Evolutionary conservation across 2,888 invertebrate species (phyloP), one percentile per base, ranked within the genome.

Genomic region (Zootermopsis nevadensis): DNA sequence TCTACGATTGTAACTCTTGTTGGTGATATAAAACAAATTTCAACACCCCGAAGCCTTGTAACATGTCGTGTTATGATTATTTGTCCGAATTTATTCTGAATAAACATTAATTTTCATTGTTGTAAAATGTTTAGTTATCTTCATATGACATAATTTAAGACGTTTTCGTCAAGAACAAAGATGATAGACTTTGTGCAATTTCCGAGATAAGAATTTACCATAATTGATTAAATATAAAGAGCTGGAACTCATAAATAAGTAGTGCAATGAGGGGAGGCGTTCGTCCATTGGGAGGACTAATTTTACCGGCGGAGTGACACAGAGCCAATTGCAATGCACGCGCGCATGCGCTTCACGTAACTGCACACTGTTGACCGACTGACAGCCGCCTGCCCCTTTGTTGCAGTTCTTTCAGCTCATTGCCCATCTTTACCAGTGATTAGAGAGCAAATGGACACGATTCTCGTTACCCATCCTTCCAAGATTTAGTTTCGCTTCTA

Each of bases 331-430:
- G 69, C 27, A 22, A 33, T 69, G 69, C 74, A 33, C 1, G 74
- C 38, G 33, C 12, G n/a, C 8, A 42, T 74, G 74, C 38, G 42
- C 74, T 74, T 74, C 74, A 35, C 38, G 74, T 72, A 72, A 35
- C 74, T 6, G 24, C 74, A 74, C 35, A 24, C 74, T n/a, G 35
- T 38, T 74, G 74, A 42, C 74, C 74, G 74, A 74, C 38, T 74
- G 74, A 74, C 74, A 38, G n/a, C 3, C 69, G 27, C 69, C 74
- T 42, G 33, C 74, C 74, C 33, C 74, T 42, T 74, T 74, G 74
- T 74, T 38, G 38, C 69, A 74, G n/a, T n/a, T 27, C 74, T 74
- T 35, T 74, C 42, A n/a, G 33, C 74, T 74, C 38, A n/a, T n/a
- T 74, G 74, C 22, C 38, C 74, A 74, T 74, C 74, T 38, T 72